phyloP scores from a whole-genome alignment of 2,888 invertebrate species.

The Tethea ocularis region DNA sequence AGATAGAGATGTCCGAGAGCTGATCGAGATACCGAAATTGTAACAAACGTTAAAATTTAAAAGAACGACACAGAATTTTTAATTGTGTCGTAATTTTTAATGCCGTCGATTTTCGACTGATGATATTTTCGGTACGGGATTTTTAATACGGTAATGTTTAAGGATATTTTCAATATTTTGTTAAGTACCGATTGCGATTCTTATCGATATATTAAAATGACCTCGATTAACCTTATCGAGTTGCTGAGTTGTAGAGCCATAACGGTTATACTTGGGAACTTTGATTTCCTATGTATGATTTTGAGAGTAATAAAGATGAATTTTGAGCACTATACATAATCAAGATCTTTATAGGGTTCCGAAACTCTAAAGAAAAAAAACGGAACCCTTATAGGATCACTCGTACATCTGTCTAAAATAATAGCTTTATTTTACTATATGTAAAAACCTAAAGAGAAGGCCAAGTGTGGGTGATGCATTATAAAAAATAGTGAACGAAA shows the following conservation, averaged over 20 bases:
- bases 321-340: too few species aligned
- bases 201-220: conserved; percentile 40
- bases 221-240: conserved; percentile 50
- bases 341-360: too few species aligned
- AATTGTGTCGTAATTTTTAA: conserved; percentile 43
- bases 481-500: background rate
- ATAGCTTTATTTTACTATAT: background rate
- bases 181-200: conserved; percentile 26
- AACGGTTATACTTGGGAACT: background rate
- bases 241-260: background rate
- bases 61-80: conserved; percentile 18
- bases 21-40: background rate
- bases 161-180: conserved; percentile 37
- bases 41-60: conserved; percentile 1
- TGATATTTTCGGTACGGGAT: conserved; percentile 1
- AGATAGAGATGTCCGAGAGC: conserved; percentile 2
- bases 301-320: background rate
- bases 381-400: too few species aligned
- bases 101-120: conserved; percentile 8
- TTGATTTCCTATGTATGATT: background rate
- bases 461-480: background rate
- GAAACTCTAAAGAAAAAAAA: too few species aligned
- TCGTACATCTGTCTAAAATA: too few species aligned
- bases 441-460: background rate
- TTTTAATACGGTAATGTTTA: conserved; percentile 10